phyloP scores from a whole-genome alignment of 2,113 vertebrate genomes.

The Solea solea region DNA sequence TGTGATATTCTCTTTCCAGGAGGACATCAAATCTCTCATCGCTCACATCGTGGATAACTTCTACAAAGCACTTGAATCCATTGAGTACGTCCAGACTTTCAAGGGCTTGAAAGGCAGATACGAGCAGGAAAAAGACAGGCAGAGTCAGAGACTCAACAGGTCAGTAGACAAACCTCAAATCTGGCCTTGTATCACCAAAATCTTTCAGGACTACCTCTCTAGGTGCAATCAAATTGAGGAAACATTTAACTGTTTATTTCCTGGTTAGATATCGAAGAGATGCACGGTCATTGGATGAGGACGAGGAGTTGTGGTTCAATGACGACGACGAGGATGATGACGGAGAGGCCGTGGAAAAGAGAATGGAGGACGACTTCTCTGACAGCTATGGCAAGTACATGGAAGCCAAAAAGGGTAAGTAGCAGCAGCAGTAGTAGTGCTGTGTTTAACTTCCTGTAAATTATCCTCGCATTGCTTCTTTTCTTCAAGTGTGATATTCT shows the following conservation, averaged over 20 bases:
- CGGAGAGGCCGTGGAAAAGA: constrained; percentile 90
- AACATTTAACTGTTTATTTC: neutral
- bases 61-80: constrained; percentile 97
- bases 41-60: constrained; percentile 99
- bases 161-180: constrained; percentile 50
- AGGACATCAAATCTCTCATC: constrained; percentile 97
- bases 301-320: constrained; percentile 98
- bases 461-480: constrained; percentile 75
- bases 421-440: too few species aligned
- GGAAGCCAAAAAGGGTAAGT: constrained; percentile 96
- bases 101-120: constrained; percentile 97
- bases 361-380: constrained; percentile 93
- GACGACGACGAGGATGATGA: constrained; percentile 95
- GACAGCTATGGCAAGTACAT: constrained; percentile 97
- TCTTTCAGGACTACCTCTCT: neutral
- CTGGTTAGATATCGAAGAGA: constrained; percentile 91
- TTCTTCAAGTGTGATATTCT: constrained; percentile 84
- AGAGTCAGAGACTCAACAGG: constrained; percentile 96
- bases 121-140: constrained; percentile 95
- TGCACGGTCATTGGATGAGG: constrained; percentile 91
- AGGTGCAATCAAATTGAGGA: neutral
- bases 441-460: neutral
- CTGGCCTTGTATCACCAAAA: neutral
- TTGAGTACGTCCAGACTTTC: constrained; percentile 98
- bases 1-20: constrained; percentile 76